Base-by-base conservation (phyloP, 2,888 invertebrate genomes). In the Scaptodrosophila latifasciaeformis region DNA sequence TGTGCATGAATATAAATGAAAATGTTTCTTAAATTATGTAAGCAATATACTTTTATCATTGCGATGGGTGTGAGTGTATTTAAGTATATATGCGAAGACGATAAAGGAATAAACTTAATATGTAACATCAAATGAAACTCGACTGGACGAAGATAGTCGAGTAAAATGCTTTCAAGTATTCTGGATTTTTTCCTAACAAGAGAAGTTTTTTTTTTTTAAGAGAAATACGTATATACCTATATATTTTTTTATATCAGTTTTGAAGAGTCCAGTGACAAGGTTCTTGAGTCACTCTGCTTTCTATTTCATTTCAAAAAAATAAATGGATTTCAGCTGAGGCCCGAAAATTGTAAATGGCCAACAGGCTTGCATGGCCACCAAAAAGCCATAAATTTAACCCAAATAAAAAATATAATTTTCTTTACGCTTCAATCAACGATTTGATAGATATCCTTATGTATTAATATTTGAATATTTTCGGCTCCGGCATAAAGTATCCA, bases 1-100 rank as follows among this genome's bases (percentile, higher is more conserved):
- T 19, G 3, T 27, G 21, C 15, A 34, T 56, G 49, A 48, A 54
- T 53, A 49, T 59, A 66, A 70, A 72, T 67, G 70, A 67, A 62
- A 62, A 70, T 70, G 74, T 67, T 59, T 62, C 57, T 51, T 70
- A 60, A 70, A 70, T 72, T 70, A 70, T 74, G 70, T 72, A 67
- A 62, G 60, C 65, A 67, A 67, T 70, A 67, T 65, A 49, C 55
- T 54, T 59, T 65, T 65, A 64, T 66, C 50, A 34, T 31, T 64
- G 50, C 68, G 53, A 17, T 6, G 24, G 9, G 12, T 29, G 17
- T 12, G 40, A 42, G 29, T 19, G 10, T 34, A 18, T 34, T 19
- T 17, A 42, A 27, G 37, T 44, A 21, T 35, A 46, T 53, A 21
- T n/a, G 52, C 19, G 46, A 15, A 27, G 21, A 46, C 19, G 1